Evolutionary conservation across 2,113 vertebrate genomes (phyloP), one percentile per base, ranked within the genome.

Genomic region (Suricata suricatta): DNA sequence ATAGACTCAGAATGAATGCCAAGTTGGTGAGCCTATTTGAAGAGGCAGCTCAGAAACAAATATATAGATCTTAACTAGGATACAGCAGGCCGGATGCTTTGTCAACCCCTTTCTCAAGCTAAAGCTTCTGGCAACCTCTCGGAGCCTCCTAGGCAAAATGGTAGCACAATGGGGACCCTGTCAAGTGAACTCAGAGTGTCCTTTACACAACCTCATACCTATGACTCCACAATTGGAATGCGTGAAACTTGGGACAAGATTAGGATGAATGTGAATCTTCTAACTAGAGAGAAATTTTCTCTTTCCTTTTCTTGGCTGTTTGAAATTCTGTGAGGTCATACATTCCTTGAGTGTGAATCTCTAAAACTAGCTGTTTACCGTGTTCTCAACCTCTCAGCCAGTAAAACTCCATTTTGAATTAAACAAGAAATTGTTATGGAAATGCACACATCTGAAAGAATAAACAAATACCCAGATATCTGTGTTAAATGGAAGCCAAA

Each of bases 401-500:
- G 13, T 13, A 31, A 54, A 88, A 85, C 27, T 52, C 79, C 82
- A 60, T 60, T 17, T 91, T 63, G 94, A 90, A 90, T 91, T 90
- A 84, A 92, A 95, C 7, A 85, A 80, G 50, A 85, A 74, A 76
- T 72, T 16, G 15, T 54, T 72, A 6, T 74, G 52, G 84, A 31
- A 66, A 83, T 27, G 7, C 27, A 44, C 5, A 35, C 13, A 10
- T 80, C 50, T 57, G 25, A 88, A 95, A 90, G 52, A 76, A 94
- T 64, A 50, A 94, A 31, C 35, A 85, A 50, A 77, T 77, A 94
- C 25, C 29, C 11, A 13, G 14, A 52, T 76, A 72, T 76, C 19
- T 69, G 12, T 83, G 88, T 94, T 93, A 96, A 97, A 66, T 92
- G 50, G 52, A 92, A 97, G 41, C 29, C 88, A 80, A 64, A 92